A percentile compares a stretch with the other conserved stretches of the same genome.
Evolutionary conservation across 2,797 vertebrate genomes (phyloP).

Genomic region (Benthosema pterotum): DNA sequence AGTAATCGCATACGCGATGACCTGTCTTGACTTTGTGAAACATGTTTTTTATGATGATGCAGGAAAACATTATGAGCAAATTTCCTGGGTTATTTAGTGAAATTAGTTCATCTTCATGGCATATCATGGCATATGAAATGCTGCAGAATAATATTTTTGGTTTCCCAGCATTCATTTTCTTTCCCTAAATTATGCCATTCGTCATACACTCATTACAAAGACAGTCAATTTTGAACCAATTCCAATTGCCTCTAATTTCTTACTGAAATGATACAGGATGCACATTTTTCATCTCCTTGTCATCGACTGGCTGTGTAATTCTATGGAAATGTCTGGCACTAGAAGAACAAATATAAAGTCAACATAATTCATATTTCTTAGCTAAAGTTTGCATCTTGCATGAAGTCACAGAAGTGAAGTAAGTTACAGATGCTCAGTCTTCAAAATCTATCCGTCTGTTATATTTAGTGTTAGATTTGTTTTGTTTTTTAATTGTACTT

Average conservation of each 20-base stretch:
- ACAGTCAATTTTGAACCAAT: constrained; percentile 79
- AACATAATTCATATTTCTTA: constrained; percentile 57
- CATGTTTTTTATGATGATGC: constrained; percentile 19
- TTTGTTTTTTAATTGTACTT: constrained; percentile 33
- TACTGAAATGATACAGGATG: constrained; percentile 74
- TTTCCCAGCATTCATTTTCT: constrained; percentile 78
- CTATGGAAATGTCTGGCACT: constrained; percentile 62
- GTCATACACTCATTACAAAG: constrained; percentile 81
- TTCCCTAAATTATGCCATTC: constrained; percentile 78
- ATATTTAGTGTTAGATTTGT: not conserved
- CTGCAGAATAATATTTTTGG: constrained; percentile 73
- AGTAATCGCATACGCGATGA: constrained; percentile 27
- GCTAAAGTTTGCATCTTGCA: constrained; percentile 35
- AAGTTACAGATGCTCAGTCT: constrained; percentile 31
- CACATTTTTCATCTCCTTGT: constrained; percentile 75
- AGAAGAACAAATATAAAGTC: constrained; percentile 67
- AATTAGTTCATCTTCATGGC: constrained; percentile 75
- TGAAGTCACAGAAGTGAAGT: constrained; percentile 25
- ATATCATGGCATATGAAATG: constrained; percentile 70
- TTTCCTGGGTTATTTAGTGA: constrained; percentile 71
- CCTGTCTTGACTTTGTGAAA: constrained; percentile 27
- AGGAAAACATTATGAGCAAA: constrained; percentile 56
- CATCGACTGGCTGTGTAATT: constrained; percentile 72
- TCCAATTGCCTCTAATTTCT: constrained; percentile 78
- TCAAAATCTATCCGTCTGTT: constrained; percentile 27